These are phyloP conservation scores for Neopelma chrysocephalum DNA, from an alignment of 2,797 vertebrate species.

Conservation along the genomic window DNA sequence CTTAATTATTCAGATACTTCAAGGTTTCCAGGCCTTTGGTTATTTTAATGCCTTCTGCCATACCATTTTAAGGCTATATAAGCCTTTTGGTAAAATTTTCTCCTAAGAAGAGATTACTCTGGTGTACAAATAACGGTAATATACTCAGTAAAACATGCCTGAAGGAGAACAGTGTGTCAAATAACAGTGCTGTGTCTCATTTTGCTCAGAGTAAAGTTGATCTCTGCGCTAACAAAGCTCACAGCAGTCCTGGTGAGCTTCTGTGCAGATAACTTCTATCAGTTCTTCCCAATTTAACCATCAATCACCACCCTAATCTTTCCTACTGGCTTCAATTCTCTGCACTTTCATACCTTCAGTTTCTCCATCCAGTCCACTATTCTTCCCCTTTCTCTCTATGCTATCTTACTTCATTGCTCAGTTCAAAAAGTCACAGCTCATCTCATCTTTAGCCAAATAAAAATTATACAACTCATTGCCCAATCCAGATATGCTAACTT, in stretches of 20 bases:
- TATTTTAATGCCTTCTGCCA: not conserved
- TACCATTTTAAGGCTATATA: not conserved
- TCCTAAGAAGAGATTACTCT: not conserved
- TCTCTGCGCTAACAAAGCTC: not conserved
- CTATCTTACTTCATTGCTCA: not conserved
- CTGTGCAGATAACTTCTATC: not conserved
- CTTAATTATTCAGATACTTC: not conserved
- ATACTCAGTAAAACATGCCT: not conserved
- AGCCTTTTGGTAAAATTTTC: not conserved
- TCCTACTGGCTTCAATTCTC: not conserved
- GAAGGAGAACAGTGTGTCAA: not conserved
- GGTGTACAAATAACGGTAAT: not conserved
- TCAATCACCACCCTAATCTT: not conserved
- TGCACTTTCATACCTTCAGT: not conserved
- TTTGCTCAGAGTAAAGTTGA: not conserved
- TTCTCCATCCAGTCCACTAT: not conserved
- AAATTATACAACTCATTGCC: not conserved
- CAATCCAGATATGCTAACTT: not conserved
- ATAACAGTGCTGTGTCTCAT: not conserved
- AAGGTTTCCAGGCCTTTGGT: not conserved
- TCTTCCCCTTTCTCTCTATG: not conserved
- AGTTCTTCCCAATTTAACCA: not conserved
- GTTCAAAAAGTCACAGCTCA: not conserved
- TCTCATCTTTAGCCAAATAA: not conserved
- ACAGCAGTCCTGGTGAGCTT: not conserved